Evolutionary conservation across 2,888 invertebrate species (phyloP), one percentile per base, ranked within the genome.

Genomic region (Amphipyra berbera): DNA sequence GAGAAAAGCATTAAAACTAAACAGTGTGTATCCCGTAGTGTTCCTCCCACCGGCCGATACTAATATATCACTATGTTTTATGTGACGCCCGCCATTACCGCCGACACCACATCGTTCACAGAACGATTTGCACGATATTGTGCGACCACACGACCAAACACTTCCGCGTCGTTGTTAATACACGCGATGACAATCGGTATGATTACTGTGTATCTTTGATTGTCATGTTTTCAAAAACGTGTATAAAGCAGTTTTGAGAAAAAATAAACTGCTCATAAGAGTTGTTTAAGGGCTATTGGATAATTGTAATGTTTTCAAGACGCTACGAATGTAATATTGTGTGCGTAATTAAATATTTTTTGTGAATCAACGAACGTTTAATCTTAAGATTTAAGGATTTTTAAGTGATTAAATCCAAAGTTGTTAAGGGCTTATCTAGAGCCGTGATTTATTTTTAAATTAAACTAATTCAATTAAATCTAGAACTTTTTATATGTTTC

Each of bases 371-470:
- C 8, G 37, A 41, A 38, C 9, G 30, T 21, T 55, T 37, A 54
- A 63, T 41, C 10, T 15, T 46, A 55, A 57, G 49, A 45, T 48
- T 48, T 40, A 72, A 52, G 21, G 9, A 45, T 45, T 72, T 58
- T 72, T 42, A 40, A 37, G 42, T 27, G 59, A 46, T 68, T 65
- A 66, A 61, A 47, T 46, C n/a, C 14, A 12, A 42, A 41, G 40
- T 40, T 41, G 33, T 21, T 45, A 15, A 37, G 27, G n/a, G n/a
- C 12, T 37, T 37, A 38, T 27, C n/a, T 21, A 38, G 21, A 49
- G 10, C 5, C n/a, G 38, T 13, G 21, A 38, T n/a, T n/a, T n/a
- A 68, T 65, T 49, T 59, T 69, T n/a, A n/a, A 67, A 69, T 69
- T 73, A 55, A 54, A 67, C 48, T 47, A 55, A 60, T 67, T 55